These are phyloP conservation scores for Galerucella nymphaeae DNA, from an alignment of 2,888 invertebrate genomes.

Conservation along the genomic window DNA sequence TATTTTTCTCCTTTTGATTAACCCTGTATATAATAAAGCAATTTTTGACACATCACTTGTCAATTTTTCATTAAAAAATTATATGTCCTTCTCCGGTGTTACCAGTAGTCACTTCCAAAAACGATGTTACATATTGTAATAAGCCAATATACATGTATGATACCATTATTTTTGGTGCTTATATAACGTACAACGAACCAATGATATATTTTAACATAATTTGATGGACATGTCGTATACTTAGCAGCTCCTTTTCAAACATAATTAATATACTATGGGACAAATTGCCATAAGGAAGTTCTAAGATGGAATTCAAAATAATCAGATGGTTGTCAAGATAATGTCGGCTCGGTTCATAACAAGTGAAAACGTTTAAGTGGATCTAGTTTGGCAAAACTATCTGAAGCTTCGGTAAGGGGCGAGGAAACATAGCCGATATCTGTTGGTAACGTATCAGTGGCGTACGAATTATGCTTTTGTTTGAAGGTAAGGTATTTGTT, in stretches of 20 bases:
- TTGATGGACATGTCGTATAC: constrained; percentile 11
- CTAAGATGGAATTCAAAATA: constrained; percentile 1
- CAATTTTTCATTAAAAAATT: too few relatives aligned
- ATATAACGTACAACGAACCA: constrained; percentile 1
- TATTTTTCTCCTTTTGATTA: not conserved
- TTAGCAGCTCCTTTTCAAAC: not conserved
- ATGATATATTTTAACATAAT: constrained; percentile 22
- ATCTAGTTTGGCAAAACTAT: not conserved
- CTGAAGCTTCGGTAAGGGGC: too few relatives aligned
- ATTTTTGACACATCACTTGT: too few relatives aligned
- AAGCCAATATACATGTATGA: not conserved
- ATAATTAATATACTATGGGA: constrained; percentile 4
- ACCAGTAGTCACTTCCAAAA: not conserved
- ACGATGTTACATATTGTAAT: not conserved
- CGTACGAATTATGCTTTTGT: too few relatives aligned
- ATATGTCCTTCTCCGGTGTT: not conserved
- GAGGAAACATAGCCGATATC: too few relatives aligned
- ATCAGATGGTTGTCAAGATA: constrained; percentile 19
- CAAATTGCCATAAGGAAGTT: constrained; percentile 18
- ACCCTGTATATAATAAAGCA: too few relatives aligned
- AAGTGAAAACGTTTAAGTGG: constrained; percentile 9
- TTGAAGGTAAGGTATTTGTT: too few relatives aligned
- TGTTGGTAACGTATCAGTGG: too few relatives aligned
- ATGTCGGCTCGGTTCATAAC: not conserved
- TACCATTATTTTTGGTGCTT: constrained; percentile 1